phyloP scores from a whole-genome alignment of 1,140 invertebrate species.

The Apocrypta bakeri region DNA sequence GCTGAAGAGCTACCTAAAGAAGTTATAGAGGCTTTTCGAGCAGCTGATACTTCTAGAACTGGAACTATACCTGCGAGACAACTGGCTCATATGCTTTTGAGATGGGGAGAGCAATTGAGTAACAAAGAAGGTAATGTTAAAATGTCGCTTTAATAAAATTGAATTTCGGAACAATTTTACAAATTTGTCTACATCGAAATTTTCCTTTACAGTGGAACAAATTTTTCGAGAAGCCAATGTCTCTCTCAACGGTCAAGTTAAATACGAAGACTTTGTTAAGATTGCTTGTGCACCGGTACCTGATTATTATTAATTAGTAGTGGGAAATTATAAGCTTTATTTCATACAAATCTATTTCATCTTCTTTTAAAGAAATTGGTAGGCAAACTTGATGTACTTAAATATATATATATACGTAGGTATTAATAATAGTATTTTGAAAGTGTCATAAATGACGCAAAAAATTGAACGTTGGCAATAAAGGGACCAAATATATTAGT shows the following conservation, averaged over 20 bases:
- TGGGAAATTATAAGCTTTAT: slow-evolving; percentile 9
- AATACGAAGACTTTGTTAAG: slow-evolving; percentile 95
- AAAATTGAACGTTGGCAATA: background rate
- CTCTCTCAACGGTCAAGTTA: slow-evolving; percentile 85
- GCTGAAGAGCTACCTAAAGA: slow-evolving; percentile 93
- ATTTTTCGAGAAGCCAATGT: slow-evolving; percentile 96
- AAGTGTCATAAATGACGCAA: background rate
- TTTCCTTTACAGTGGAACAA: slow-evolving; percentile 85
- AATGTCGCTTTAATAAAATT: slow-evolving; percentile 40
- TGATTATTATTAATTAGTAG: slow-evolving; percentile 90
- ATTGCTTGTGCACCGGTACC: slow-evolving; percentile 95
- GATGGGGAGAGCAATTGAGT: slow-evolving; percentile 93
- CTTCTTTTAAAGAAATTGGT: background rate
- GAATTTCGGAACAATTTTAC: slow-evolving; percentile 36
- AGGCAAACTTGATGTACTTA: slow-evolving; percentile 24
- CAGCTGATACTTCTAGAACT: slow-evolving; percentile 83
- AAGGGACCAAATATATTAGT: slow-evolving; percentile 18
- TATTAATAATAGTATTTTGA: slow-evolving; percentile 21
- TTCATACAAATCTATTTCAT: slow-evolving; percentile 17
- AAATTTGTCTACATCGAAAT: slow-evolving; percentile 38
- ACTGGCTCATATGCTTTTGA: slow-evolving; percentile 89
- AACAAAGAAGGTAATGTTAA: slow-evolving; percentile 85
- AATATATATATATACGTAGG: no score
- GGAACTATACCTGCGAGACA: slow-evolving; percentile 89
- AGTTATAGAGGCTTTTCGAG: slow-evolving; percentile 90